phyloP scores from a whole-genome alignment of 2,888 invertebrate genomes.

The Listrodromus nycthemerus region DNA sequence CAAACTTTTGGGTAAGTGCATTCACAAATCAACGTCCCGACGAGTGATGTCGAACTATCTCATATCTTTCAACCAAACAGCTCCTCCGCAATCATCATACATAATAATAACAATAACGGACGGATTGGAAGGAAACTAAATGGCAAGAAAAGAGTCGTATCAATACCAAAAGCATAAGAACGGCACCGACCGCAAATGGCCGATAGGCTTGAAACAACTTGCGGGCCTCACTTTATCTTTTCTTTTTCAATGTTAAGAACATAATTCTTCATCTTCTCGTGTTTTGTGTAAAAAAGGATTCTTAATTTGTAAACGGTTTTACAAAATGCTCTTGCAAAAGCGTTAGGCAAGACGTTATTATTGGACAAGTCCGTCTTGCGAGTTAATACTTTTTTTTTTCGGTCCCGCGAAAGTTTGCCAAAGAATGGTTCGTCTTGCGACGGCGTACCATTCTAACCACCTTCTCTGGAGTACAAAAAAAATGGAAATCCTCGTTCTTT shows the following conservation, averaged over 20 bases:
- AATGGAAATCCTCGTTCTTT: too few species aligned
- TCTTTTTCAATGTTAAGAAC: too few species aligned
- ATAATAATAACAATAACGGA: slow-evolving; percentile 51
- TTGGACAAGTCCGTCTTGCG: too few species aligned
- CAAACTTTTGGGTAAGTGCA: slow-evolving; percentile 93
- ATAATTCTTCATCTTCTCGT: not conserved
- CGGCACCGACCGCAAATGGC: slow-evolving; percentile 69
- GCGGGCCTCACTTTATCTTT: slow-evolving; percentile 67
- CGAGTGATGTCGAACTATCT: not conserved
- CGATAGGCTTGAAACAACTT: slow-evolving; percentile 58
- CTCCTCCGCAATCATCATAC: slow-evolving; percentile 40
- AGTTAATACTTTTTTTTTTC: too few species aligned
- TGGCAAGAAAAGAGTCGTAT: slow-evolving; percentile 49
- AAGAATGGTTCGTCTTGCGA: too few species aligned
- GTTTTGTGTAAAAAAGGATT: too few species aligned
- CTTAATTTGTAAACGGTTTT: slow-evolving; percentile 43
- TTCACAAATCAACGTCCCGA: slow-evolving; percentile 56
- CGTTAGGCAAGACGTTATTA: slow-evolving; percentile 66
- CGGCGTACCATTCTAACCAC: too few species aligned
- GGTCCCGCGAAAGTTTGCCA: too few species aligned
- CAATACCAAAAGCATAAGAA: slow-evolving; percentile 71
- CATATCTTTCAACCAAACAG: not conserved
- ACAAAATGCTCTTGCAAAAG: slow-evolving; percentile 67
- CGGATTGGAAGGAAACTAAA: slow-evolving; percentile 7
- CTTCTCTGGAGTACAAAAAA: too few species aligned